A percentile compares a stretch with the other conserved stretches of the same genome.
Conservation (phyloP, 1,140 invertebrate species). For the Bilobella aurantiaca region DNA sequence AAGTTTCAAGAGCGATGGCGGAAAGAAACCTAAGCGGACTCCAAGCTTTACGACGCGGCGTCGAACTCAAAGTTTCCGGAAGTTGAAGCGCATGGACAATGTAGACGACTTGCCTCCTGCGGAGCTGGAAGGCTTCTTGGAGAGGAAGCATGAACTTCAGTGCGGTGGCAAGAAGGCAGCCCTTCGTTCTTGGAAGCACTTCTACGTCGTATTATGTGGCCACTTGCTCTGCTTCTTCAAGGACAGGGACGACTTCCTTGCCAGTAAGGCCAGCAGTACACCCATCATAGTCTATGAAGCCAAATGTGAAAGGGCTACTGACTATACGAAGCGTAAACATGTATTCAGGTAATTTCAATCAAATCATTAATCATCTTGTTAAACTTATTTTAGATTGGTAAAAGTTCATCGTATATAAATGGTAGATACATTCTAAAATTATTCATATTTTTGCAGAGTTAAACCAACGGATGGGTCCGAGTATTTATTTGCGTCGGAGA, state of each 20-base stretch:
- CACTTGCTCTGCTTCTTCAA: conserved; percentile 97
- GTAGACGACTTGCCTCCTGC: conserved; percentile 70
- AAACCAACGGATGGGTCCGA: conserved; percentile 80
- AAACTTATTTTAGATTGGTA: neutral
- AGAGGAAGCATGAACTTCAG: conserved; percentile 89
- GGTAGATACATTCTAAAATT: no score
- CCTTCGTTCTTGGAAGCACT: conserved; percentile 88
- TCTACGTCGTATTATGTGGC: conserved; percentile 86
- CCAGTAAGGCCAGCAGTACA: conserved; percentile 74
- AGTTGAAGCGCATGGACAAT: conserved; percentile 53
- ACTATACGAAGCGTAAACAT: conserved; percentile 91
- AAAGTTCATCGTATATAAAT: neutral
- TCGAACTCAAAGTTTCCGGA: conserved; percentile 75
- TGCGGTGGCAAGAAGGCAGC: conserved; percentile 83
- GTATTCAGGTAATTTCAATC: conserved; percentile 56
- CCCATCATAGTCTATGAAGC: conserved; percentile 83
- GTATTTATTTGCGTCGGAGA: conserved; percentile 73
- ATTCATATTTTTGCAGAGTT: conserved; percentile 42
- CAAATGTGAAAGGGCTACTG: conserved; percentile 67
- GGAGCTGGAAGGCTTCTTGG: conserved; percentile 81
- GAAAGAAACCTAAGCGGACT: conserved; percentile 67
- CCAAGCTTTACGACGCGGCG: conserved; percentile 85
- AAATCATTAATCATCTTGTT: neutral
- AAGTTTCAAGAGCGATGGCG: conserved; percentile 37
- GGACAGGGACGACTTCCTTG: conserved; percentile 79